Conservation (phyloP, 2,797 vertebrate species). For the Chiroxiphia lanceolata region DNA sequence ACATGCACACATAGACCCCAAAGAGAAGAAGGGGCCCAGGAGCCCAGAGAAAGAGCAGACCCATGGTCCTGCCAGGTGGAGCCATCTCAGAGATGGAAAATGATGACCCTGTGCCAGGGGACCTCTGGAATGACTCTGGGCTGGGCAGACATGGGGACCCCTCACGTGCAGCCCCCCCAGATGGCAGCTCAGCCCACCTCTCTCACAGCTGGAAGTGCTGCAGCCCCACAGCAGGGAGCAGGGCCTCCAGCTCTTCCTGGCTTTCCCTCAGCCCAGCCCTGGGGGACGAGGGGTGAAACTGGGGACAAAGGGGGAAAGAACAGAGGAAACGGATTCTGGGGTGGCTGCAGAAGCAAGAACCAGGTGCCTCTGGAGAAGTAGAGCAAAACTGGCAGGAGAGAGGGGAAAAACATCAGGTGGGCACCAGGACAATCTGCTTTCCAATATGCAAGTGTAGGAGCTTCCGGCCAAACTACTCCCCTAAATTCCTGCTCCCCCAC, state of each 20-base stretch:
- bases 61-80: background rate
- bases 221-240: fast-evolving
- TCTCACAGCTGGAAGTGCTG: background rate
- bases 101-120: background rate
- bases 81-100: background rate
- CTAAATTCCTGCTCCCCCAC: background rate
- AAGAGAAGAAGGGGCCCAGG: background rate
- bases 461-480: conserved; percentile 11
- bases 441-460: background rate
- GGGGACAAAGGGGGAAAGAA: background rate
- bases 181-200: background rate
- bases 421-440: background rate
- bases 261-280: background rate
- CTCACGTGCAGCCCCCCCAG: background rate
- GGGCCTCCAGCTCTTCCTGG: background rate
- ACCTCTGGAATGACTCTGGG: background rate
- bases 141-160: background rate
- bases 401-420: background rate
- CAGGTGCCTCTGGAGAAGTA: background rate
- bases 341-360: background rate
- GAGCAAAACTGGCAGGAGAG: background rate
- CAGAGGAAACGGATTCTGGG: background rate
- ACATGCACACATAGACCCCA: background rate
- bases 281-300: fast-evolving
- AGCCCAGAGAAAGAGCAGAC: background rate